Percentiles rank a stretch among this genome's conserved stretches.
Conservation (phyloP, 2,888 invertebrate species). For the Rhingia campestris region DNA sequence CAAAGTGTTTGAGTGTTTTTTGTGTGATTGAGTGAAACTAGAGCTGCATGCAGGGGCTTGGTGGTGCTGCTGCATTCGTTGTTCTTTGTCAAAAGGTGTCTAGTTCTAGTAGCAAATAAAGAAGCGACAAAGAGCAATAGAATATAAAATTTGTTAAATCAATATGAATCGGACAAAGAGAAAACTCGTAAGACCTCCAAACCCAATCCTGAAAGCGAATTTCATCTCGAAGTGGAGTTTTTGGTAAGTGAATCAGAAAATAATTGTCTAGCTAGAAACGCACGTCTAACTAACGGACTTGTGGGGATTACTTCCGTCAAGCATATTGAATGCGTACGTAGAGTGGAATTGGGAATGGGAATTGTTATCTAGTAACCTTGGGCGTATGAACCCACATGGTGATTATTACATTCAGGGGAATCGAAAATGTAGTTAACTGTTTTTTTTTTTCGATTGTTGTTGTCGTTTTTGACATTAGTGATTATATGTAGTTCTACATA, state of each 20-base stretch:
- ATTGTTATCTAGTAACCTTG: constrained; percentile 19
- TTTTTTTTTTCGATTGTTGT: neutral
- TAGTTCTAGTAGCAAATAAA: constrained; percentile 17
- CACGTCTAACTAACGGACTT: constrained; percentile 17
- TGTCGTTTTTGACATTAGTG: constrained; percentile 1
- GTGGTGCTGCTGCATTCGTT: constrained; percentile 22
- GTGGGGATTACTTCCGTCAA: neutral
- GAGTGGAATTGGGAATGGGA: neutral
- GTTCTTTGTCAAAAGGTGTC: constrained; percentile 56
- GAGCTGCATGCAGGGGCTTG: constrained; percentile 14
- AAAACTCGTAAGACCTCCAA: constrained; percentile 84
- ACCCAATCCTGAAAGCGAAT: constrained; percentile 87
- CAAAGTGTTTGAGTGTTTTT: constrained; percentile 12
- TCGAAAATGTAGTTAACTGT: neutral
- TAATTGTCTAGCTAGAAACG: neutral
- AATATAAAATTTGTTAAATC: constrained; percentile 33
- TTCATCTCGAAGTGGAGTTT: constrained; percentile 86
- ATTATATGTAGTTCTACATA: neutral
- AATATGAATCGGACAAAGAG: constrained; percentile 81
- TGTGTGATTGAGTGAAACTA: constrained; percentile 48
- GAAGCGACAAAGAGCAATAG: constrained; percentile 8
- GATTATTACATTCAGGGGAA: constrained; percentile 13
- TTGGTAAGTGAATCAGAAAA: constrained; percentile 84
- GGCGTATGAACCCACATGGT: neutral
- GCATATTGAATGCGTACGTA: neutral